Conservation (phyloP, 2,797 vertebrate genomes). For the Cyprinella venusta region DNA sequence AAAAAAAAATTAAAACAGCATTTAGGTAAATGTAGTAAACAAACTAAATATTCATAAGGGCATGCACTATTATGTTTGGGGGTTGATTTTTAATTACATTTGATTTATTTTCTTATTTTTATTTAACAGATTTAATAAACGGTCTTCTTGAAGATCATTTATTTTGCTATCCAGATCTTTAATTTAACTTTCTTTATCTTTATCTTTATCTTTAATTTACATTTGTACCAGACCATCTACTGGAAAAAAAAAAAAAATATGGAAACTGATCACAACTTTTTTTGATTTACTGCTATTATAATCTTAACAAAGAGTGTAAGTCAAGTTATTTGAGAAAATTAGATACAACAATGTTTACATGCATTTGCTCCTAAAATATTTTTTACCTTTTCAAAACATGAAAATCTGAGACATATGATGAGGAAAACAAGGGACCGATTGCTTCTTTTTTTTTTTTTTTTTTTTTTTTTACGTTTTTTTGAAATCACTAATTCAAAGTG, state of each 20-base stretch:
- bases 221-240: background rate
- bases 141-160: too few relatives aligned
- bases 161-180: too few relatives aligned
- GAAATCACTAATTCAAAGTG: background rate
- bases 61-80: background rate
- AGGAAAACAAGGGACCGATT: too few relatives aligned
- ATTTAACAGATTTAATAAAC: background rate
- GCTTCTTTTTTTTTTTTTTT: too few relatives aligned
- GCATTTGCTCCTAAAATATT: background rate
- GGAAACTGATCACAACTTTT: too few relatives aligned
- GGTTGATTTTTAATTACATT: background rate
- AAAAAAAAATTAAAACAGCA: background rate
- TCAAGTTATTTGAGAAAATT: background rate
- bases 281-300: background rate
- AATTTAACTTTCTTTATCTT: too few relatives aligned
- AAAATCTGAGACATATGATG: background rate
- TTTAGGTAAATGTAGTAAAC: background rate
- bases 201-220: background rate
- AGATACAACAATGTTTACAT: background rate
- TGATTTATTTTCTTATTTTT: background rate
- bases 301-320: background rate
- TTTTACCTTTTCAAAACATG: background rate
- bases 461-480: fast-evolving
- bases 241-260: too few relatives aligned
- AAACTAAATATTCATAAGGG: background rate